Evolutionary conservation across 1,140 invertebrate species (phyloP).

Genomic region (Aphidius gifuensis): DNA sequence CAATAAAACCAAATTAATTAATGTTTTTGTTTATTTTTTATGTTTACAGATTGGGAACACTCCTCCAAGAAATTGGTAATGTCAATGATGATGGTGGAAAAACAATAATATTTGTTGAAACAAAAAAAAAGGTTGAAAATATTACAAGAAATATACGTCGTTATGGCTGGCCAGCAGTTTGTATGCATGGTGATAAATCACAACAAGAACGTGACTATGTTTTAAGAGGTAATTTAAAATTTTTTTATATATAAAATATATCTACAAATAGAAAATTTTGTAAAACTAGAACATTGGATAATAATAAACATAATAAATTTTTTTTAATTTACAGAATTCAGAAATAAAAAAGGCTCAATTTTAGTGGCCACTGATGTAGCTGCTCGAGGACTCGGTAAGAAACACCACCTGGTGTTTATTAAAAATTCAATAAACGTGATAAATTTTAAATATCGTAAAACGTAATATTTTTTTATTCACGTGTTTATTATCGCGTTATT

Average conservation of each 20-base stretch:
- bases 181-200: conserved; percentile 97
- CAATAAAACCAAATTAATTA: too few species aligned
- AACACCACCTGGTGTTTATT: conserved; percentile 21
- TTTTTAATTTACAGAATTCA: conserved; percentile 72
- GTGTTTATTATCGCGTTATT: too few species aligned
- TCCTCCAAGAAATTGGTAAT: conserved; percentile 84
- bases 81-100: conserved; percentile 86
- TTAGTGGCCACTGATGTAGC: conserved; percentile 98
- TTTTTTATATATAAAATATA: not conserved
- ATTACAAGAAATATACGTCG: conserved; percentile 85
- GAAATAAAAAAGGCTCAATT: conserved; percentile 84
- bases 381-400: conserved; percentile 94
- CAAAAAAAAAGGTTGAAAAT: conserved; percentile 94
- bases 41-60: conserved; percentile 68
- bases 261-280: too few species aligned
- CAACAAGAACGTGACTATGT: conserved; percentile 96
- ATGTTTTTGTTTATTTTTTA: conserved; percentile 9
- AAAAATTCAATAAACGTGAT: not conserved
- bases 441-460: not conserved
- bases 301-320: conserved; percentile 9
- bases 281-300: not conserved
- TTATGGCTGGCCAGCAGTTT: conserved; percentile 87
- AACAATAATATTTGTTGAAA: conserved; percentile 95
- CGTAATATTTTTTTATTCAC: too few species aligned
- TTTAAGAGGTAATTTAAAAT: conserved; percentile 62